These are phyloP conservation scores for Sorex araneus DNA, from an alignment of 2,113 vertebrate species.

Conservation along the genomic window DNA sequence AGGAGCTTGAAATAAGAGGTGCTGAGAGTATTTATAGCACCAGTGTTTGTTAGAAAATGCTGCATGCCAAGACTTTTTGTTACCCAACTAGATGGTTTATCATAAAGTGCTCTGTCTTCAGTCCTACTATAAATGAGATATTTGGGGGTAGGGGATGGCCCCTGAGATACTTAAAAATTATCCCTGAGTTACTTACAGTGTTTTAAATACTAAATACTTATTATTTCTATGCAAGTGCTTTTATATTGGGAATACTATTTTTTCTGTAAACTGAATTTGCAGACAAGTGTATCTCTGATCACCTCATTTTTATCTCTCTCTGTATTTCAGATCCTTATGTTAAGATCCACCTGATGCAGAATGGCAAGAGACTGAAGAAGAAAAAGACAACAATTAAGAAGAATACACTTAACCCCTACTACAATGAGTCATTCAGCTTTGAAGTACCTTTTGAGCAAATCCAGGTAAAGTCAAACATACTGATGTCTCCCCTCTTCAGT, in stretches of 20 bases:
- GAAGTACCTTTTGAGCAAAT: slow-evolving; percentile 99
- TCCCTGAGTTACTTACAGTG: not conserved
- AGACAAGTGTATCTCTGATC: slow-evolving; percentile 43
- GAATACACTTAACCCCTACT: slow-evolving; percentile 99
- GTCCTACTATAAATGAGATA: not conserved
- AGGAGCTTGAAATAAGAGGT: slow-evolving; percentile 15
- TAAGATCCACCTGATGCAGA: slow-evolving; percentile 99
- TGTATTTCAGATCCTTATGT: slow-evolving; percentile 96
- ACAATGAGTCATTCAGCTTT: slow-evolving; percentile 99
- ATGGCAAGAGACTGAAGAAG: slow-evolving; percentile 99
- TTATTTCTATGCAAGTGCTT: not conserved
- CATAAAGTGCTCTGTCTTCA: not conserved
- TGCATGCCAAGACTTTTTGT: not conserved
- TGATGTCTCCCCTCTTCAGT: slow-evolving; percentile 76
- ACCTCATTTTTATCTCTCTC: slow-evolving; percentile 75
- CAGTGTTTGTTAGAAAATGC: slow-evolving; percentile 38
- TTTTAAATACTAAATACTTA: not conserved
- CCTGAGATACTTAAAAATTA: not conserved
- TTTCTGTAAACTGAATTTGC: slow-evolving; percentile 31
- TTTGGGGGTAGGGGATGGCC: not conserved
- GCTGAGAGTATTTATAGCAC: slow-evolving; percentile 28
- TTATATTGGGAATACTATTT: not conserved
- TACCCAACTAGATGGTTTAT: not conserved
- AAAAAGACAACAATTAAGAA: slow-evolving; percentile 99
- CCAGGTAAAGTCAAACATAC: slow-evolving; percentile 92